A percentile compares a stretch with the other conserved stretches of the same genome.
phyloP scores from a whole-genome alignment of 2,888 invertebrate species.

The Drosophila monieri region DNA sequence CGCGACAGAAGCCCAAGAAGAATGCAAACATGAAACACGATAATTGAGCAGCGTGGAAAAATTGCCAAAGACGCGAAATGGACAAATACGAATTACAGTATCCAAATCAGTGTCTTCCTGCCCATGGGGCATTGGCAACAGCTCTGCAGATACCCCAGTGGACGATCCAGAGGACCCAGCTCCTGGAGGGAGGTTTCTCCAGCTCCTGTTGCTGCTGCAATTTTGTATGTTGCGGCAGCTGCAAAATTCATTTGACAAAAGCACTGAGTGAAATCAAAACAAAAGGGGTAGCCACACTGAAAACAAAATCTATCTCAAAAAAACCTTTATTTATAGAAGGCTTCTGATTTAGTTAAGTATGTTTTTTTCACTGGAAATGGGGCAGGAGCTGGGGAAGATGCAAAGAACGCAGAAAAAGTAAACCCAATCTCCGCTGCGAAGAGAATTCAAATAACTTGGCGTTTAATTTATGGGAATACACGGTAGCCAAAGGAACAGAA shows the following conservation, averaged over 20 bases:
- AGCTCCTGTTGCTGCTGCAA: conserved; percentile 43
- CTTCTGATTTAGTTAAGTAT: background rate
- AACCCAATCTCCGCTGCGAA: conserved; percentile 45
- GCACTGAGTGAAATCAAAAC: conserved; percentile 54
- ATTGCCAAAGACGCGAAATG: conserved; percentile 78
- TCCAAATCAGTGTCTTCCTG: conserved; percentile 78
- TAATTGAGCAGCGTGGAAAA: conserved; percentile 80
- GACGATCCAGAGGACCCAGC: conserved; percentile 27
- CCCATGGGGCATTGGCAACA: conserved; percentile 40
- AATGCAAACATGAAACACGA: conserved; percentile 76
- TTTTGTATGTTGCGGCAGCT: conserved; percentile 77
- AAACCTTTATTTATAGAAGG: background rate
- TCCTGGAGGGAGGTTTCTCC: conserved; percentile 11
- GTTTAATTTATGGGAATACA: conserved; percentile 82
- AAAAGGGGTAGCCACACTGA: conserved; percentile 29
- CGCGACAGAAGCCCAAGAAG: conserved; percentile 51
- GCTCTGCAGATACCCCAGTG: conserved; percentile 4
- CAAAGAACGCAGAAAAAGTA: conserved; percentile 28
- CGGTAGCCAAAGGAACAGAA: conserved; percentile 61
- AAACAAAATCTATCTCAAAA: conserved; percentile 6
- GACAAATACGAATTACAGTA: conserved; percentile 81
- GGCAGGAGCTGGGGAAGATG: conserved; percentile 30
- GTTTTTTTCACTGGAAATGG: background rate
- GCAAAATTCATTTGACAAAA: conserved; percentile 80
- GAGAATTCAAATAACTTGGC: conserved; percentile 82